A percentile compares a stretch with the other conserved stretches of the same genome.
Evolutionary conservation across 2,888 invertebrate species (phyloP).

Genomic region (Diarsia rubi): DNA sequence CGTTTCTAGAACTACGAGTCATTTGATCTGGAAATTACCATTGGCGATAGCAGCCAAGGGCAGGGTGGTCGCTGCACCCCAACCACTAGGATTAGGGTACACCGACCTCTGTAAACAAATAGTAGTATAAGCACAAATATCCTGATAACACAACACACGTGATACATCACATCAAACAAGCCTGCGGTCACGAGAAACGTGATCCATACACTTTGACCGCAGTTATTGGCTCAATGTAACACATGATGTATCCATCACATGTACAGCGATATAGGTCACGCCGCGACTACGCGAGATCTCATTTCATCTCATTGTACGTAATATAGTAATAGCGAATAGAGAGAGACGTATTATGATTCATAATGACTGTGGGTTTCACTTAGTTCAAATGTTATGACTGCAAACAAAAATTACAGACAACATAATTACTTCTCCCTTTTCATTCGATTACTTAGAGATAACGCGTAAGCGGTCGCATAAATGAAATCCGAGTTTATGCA

Average conservation of each 20-base stretch:
- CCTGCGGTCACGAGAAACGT: slow-evolving; percentile 55
- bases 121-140: slow-evolving; percentile 65
- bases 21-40: slow-evolving; percentile 75
- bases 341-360: slow-evolving; percentile 26
- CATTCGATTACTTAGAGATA: slow-evolving; percentile 9
- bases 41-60: slow-evolving; percentile 77
- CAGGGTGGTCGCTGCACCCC: slow-evolving; percentile 77
- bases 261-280: slow-evolving; percentile 42
- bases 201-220: slow-evolving; percentile 61
- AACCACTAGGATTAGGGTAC: slow-evolving; percentile 78
- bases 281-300: slow-evolving; percentile 10
- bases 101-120: slow-evolving; percentile 79
- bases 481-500: background rate
- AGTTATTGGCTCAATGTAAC: slow-evolving; percentile 36
- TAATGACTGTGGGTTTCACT: slow-evolving; percentile 11
- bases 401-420: slow-evolving; percentile 18
- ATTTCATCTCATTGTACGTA: slow-evolving; percentile 26
- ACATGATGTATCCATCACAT: slow-evolving; percentile 33
- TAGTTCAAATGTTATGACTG: slow-evolving; percentile 37
- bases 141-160: slow-evolving; percentile 53
- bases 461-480: background rate
- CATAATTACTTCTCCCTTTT: slow-evolving; percentile 11
- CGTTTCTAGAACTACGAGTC: slow-evolving; percentile 66
- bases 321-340: slow-evolving; percentile 14
- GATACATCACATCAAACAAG: slow-evolving; percentile 40